Evolutionary conservation across 1,140 invertebrate genomes (phyloP).

Genomic region (Drosophila baimaii): DNA sequence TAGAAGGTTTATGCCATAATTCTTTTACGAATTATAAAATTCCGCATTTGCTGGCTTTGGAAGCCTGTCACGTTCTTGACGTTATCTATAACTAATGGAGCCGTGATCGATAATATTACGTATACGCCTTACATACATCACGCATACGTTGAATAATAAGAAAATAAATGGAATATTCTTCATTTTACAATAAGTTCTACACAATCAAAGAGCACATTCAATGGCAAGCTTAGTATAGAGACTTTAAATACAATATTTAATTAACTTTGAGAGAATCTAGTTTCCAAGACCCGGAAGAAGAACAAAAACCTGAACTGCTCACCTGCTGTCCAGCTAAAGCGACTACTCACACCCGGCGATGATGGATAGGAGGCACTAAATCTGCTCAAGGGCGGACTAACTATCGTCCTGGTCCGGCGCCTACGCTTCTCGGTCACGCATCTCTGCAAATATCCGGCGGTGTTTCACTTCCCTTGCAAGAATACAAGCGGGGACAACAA

Average conservation of each 20-base stretch:
- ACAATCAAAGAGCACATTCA: background rate
- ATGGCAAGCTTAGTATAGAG: slow-evolving; percentile 6
- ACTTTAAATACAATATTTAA: slow-evolving; percentile 13
- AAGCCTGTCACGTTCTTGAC: slow-evolving; percentile 2
- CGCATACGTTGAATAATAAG: background rate
- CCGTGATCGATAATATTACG: slow-evolving; percentile 4
- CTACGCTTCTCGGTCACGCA: slow-evolving; percentile 29
- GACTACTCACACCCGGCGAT: slow-evolving; percentile 17
- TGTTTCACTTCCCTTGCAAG: background rate
- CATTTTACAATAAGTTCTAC: background rate
- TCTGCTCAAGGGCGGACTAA: slow-evolving; percentile 25
- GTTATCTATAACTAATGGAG: slow-evolving; percentile 3
- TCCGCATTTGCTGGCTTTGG: background rate
- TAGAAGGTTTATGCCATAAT: background rate
- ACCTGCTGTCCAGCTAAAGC: slow-evolving; percentile 39
- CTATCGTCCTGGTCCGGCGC: background rate
- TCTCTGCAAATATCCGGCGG: slow-evolving; percentile 27
- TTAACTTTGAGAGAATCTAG: slow-evolving; percentile 11
- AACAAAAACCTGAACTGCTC: slow-evolving; percentile 17
- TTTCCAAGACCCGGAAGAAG: background rate
- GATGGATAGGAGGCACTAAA: slow-evolving; percentile 28
- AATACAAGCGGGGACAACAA: background rate
- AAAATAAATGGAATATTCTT: background rate
- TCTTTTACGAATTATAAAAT: background rate
- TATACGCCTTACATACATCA: slow-evolving; percentile 2